Conservation (phyloP, 1,140 invertebrate genomes). For the Drosophila malerkotliana region DNA sequence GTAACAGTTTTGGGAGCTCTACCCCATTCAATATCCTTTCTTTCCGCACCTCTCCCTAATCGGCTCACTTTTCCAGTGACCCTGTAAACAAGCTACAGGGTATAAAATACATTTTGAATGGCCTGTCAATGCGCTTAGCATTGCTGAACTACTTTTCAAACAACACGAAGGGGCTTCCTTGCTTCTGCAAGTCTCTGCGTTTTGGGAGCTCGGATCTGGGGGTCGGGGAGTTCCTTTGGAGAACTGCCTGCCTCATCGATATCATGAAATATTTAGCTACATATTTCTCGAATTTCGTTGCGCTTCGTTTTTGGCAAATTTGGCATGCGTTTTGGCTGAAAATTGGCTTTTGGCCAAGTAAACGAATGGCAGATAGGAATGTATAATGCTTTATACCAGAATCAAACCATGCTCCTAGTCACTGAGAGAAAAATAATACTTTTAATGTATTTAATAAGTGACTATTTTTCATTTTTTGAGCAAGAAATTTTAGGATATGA, state of each 20-base stretch:
- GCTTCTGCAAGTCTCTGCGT: background rate
- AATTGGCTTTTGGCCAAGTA: constrained; percentile 77
- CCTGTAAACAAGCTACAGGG: constrained; percentile 29
- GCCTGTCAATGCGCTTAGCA: constrained; percentile 65
- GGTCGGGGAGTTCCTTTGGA: constrained; percentile 3
- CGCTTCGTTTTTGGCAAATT: constrained; percentile 77
- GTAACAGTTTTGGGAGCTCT: too few relatives aligned
- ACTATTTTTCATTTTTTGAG: background rate
- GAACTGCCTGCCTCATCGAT: constrained; percentile 63
- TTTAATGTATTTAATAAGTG: too few relatives aligned
- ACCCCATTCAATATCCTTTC: background rate
- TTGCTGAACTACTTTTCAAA: constrained; percentile 69
- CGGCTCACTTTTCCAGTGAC: background rate
- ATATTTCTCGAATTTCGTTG: constrained; percentile 75
- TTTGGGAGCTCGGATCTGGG: background rate
- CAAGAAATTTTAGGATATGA: too few relatives aligned
- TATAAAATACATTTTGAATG: constrained; percentile 65
- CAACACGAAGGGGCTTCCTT: constrained; percentile 13
- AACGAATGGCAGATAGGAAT: constrained; percentile 46
- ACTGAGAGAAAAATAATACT: background rate
- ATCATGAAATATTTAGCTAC: constrained; percentile 77
- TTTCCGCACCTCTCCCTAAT: background rate
- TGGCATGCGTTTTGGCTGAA: constrained; percentile 72
- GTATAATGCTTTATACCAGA: constrained; percentile 15
- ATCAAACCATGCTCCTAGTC: background rate